Conservation (phyloP, 2,797 vertebrate genomes). For the Heteromormyrus szaboi region DNA sequence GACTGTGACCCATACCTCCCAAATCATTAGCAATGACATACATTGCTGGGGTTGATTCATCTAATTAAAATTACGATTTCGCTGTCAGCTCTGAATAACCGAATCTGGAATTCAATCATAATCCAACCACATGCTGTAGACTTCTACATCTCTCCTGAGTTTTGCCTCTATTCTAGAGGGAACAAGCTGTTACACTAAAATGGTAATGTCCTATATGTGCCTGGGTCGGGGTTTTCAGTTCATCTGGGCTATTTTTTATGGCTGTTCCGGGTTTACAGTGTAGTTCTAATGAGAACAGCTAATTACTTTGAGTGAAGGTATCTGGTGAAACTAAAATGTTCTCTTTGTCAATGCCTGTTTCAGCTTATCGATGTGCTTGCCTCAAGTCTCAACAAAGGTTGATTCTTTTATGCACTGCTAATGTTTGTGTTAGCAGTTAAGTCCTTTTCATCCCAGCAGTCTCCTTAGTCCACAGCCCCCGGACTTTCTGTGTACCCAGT, state of each 20-base stretch:
- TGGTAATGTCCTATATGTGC: slow-evolving; percentile 9
- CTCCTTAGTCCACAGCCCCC: background rate
- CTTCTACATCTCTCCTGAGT: background rate
- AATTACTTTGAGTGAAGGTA: background rate
- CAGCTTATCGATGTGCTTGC: background rate
- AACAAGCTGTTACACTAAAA: slow-evolving; percentile 2
- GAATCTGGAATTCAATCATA: slow-evolving; percentile 20
- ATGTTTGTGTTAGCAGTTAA: background rate
- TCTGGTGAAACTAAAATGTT: background rate
- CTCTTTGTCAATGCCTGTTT: background rate
- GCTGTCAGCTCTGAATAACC: background rate
- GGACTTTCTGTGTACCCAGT: background rate
- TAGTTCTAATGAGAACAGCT: background rate
- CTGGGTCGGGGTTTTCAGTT: slow-evolving; percentile 4
- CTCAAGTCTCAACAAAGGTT: background rate
- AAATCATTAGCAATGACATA: slow-evolving; percentile 29
- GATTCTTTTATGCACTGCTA: background rate
- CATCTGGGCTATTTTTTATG: slow-evolving; percentile 5
- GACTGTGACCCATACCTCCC: slow-evolving; percentile 1
- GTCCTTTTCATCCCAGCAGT: background rate
- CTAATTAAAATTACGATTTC: slow-evolving; percentile 21
- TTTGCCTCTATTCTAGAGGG: background rate
- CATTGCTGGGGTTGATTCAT: background rate
- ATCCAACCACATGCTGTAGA: background rate
- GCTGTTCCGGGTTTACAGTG: background rate